These are phyloP conservation scores for Panulirus ornatus DNA, from an alignment of 1,140 invertebrate genomes.

Conservation along the genomic window DNA sequence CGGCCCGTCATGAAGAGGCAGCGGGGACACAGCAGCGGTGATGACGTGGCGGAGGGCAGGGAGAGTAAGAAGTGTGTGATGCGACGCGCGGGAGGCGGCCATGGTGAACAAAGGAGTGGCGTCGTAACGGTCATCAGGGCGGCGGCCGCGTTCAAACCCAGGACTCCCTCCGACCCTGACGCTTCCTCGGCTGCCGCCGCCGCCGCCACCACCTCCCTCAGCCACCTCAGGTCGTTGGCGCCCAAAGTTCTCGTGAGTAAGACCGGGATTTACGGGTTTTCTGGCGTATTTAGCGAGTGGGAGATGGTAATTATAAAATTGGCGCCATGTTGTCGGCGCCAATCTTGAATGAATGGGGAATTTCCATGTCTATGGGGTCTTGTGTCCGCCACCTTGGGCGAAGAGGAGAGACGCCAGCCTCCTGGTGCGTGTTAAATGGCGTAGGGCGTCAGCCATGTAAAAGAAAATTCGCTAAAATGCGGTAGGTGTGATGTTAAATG, in stretches of 20 bases:
- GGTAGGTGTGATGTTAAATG: too few relatives aligned
- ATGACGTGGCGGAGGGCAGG: background rate
- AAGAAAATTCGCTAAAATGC: too few relatives aligned
- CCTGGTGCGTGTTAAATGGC: too few relatives aligned
- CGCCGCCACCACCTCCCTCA: background rate
- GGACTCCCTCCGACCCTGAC: background rate
- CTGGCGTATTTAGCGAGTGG: background rate
- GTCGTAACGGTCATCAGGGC: conserved; percentile 14
- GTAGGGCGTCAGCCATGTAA: too few relatives aligned
- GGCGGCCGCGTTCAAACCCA: background rate
- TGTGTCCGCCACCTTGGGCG: too few relatives aligned
- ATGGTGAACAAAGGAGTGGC: conserved; percentile 46
- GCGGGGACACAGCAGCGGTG: background rate
- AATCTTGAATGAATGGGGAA: conserved; percentile 20
- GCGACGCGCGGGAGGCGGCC: background rate
- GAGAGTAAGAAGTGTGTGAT: background rate
- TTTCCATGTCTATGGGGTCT: too few relatives aligned
- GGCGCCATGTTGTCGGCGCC: conserved; percentile 48
- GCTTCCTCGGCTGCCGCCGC: background rate
- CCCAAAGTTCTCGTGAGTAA: conserved; percentile 5
- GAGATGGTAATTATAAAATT: background rate
- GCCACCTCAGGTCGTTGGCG: background rate
- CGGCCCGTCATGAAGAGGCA: background rate
- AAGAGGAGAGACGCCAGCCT: too few relatives aligned
- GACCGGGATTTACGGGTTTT: background rate